Evolutionary conservation across 1,140 invertebrate genomes (phyloP), one percentile per base, ranked within the genome.

Genomic region (Hylaeus volcanicus): DNA sequence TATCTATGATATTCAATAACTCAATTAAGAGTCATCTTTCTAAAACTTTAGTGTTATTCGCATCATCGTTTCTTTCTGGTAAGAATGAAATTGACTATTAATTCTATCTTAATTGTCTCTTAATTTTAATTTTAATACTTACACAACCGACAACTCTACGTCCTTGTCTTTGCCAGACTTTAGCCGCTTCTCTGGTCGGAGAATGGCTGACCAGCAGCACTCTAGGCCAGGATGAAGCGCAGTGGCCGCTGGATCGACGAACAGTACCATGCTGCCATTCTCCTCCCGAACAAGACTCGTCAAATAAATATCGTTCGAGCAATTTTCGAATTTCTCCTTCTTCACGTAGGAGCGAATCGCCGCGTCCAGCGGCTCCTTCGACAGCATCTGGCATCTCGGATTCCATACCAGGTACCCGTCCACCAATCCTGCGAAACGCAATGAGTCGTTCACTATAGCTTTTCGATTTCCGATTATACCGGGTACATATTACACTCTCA

Each of bases 371-470:
- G 96, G 96, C 89, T 97, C 94, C 61, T 96, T 91, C 63, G 96
- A 94, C 2, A 95, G 94, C 85, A 97, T 96, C 79, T 94, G 94
- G 85, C 96, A 97, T 75, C 94, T 94, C 2, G 95, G 92, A 87
- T 94, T 96, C 91, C 95, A 95, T 2, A 97, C 95, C 60, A 97
- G 90, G 88, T 95, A 96, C 37, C 95, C 95, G 53, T 93, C 88
- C 41, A 91, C 79, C 26, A 58, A 70, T 48, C 58, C 85, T 87
- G 61, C 5, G 6, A 41, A 72, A 63, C 12, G 8, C 45, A 48
- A 48, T 26, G 43, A 45, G 43, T 45, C 43, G 43, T 26, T 26
- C 26, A 26, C 26, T 26, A 26, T 26, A 26, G 26, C 26, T 26
- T 26, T 26, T 26, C 26, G 26, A 26, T 26, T 26, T 26, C 26